These are phyloP conservation scores for Castor canadensis DNA, from an alignment of 2,113 vertebrate genomes.

Conservation along the genomic window DNA sequence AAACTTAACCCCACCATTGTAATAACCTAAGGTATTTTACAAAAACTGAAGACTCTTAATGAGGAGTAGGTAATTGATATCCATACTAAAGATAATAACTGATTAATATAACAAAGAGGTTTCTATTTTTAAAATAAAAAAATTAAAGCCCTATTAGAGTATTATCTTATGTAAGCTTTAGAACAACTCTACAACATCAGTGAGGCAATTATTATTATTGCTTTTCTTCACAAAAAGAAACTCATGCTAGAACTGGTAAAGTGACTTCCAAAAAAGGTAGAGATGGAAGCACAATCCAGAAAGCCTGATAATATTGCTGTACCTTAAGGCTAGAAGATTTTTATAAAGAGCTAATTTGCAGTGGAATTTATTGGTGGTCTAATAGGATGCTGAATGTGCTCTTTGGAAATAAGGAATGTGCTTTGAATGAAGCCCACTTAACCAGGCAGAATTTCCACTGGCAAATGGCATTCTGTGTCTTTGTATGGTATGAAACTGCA, in stretches of 20 bases:
- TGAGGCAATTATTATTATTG: background rate
- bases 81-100: background rate
- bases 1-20: background rate
- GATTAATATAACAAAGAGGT: background rate
- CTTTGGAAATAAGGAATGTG: background rate
- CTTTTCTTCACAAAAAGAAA: background rate
- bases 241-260: background rate
- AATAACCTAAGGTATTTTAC: background rate
- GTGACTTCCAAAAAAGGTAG: background rate
- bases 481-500: background rate
- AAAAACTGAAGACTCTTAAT: background rate
- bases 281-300: background rate
- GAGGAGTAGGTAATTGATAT: background rate
- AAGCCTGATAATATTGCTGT: background rate
- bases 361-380: background rate
- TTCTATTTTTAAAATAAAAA: background rate
- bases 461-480: background rate
- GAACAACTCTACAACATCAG: rapidly evolving
- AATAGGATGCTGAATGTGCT: background rate
- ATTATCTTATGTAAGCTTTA: background rate
- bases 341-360: background rate
- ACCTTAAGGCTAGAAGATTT: background rate
- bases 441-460: background rate
- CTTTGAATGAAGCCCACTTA: background rate
- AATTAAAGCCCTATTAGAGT: background rate